A percentile compares a stretch with the other conserved stretches of the same genome.
Conservation (phyloP, 2,113 vertebrate species). For the Sinocyclocheilus maitianheensis region DNA sequence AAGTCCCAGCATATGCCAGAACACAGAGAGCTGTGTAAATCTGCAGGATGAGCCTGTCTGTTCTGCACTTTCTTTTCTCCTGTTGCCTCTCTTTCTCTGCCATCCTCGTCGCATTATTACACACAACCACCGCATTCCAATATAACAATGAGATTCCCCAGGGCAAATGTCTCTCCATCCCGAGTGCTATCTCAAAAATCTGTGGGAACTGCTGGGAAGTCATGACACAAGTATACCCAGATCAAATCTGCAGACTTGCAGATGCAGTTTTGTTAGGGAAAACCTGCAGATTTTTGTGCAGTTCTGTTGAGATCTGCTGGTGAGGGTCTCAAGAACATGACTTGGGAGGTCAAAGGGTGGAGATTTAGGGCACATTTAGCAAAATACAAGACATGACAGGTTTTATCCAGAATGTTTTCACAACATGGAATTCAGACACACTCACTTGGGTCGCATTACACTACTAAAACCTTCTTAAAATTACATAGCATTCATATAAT, state of each 20-base stretch:
- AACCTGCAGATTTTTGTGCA: too few relatives aligned
- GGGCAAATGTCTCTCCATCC: background rate
- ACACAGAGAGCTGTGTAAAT: background rate
- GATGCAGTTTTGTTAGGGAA: too few relatives aligned
- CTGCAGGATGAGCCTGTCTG: background rate
- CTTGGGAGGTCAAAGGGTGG: background rate
- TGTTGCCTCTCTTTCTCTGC: background rate
- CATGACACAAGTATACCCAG: background rate
- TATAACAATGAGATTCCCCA: conserved; percentile 14
- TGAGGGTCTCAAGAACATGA: background rate
- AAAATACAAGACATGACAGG: conserved; percentile 6
- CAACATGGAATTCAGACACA: background rate
- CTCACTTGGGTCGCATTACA: background rate
- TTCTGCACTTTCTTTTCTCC: conserved; percentile 7
- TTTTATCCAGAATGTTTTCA: background rate
- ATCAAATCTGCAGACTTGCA: background rate
- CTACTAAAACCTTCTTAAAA: background rate
- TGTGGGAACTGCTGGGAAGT: background rate
- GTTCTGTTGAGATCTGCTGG: too few relatives aligned
- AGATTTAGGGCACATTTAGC: background rate
- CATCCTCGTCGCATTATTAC: too few relatives aligned
- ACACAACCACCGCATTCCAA: conserved; percentile 38
- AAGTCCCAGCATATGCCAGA: background rate
- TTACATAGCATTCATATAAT: background rate
- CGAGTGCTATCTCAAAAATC: background rate